These are phyloP conservation scores for Spinus olivaceus DNA, from an alignment of 2,797 vertebrate species.

Conservation along the genomic window DNA sequence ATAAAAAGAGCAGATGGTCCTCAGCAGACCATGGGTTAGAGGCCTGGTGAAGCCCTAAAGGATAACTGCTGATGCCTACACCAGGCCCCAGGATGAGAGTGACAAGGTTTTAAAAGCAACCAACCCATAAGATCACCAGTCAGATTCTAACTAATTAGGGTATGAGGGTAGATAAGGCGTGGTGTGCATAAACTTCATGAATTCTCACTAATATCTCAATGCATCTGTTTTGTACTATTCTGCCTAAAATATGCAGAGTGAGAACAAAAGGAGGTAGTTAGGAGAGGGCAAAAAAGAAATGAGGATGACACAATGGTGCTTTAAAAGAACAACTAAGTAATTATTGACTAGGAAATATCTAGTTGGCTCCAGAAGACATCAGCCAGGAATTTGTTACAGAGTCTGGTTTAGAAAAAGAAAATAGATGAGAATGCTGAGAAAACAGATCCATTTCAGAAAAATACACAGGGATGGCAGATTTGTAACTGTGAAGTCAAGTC, in stretches of 20 bases:
- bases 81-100: not conserved
- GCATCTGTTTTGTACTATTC: not conserved
- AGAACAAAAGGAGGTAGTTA: not conserved
- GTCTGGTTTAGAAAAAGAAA: not conserved
- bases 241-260: not conserved
- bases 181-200: not conserved
- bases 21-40: not conserved
- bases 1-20: constrained; percentile 43
- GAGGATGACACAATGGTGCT: not conserved
- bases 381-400: not conserved
- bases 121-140: not conserved
- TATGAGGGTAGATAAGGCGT: not conserved
- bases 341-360: not conserved
- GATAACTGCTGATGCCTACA: not conserved
- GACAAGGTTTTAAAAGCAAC: not conserved
- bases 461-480: not conserved
- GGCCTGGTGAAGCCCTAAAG: constrained; percentile 1
- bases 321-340: not conserved
- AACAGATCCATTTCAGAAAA: not conserved
- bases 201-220: not conserved
- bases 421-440: not conserved
- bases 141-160: not conserved
- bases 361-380: not conserved
- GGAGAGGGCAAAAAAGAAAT: not conserved
- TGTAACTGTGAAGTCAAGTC: not conserved